These are phyloP conservation scores for Chitala chitala DNA, from an alignment of 2,113 vertebrate genomes.

Conservation along the genomic window DNA sequence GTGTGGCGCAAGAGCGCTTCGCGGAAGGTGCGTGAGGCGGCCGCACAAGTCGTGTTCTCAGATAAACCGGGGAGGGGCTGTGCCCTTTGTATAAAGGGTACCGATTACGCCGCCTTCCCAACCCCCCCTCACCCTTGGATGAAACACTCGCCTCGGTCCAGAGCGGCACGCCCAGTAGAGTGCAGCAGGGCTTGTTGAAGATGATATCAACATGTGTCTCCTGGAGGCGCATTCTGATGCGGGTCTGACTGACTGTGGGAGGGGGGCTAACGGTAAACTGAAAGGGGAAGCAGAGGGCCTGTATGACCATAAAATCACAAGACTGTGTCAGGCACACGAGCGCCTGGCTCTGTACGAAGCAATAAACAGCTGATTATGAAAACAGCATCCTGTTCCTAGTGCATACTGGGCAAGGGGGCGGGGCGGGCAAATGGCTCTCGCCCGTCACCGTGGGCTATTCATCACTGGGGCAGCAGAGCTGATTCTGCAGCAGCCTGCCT, in stretches of 20 bases:
- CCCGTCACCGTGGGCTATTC: slow-evolving; percentile 36
- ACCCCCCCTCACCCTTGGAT: too few species aligned
- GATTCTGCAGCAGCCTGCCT: slow-evolving; percentile 30
- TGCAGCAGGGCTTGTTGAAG: slow-evolving; percentile 50
- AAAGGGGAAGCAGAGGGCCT: slow-evolving; percentile 24
- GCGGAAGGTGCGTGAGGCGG: too few species aligned
- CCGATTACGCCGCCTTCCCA: too few species aligned
- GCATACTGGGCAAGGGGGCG: slow-evolving; percentile 36
- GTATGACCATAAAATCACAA: slow-evolving; percentile 32
- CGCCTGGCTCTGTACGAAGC: slow-evolving; percentile 14
- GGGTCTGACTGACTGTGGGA: slow-evolving; percentile 45
- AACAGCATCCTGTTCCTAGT: slow-evolving; percentile 38
- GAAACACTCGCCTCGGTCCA: too few species aligned
- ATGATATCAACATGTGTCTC: slow-evolving; percentile 55
- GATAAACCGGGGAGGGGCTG: too few species aligned
- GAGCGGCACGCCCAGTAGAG: too few species aligned
- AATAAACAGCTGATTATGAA: slow-evolving; percentile 43
- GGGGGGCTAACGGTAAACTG: slow-evolving; percentile 32
- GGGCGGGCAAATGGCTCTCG: slow-evolving; percentile 18
- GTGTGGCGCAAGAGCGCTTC: too few species aligned
- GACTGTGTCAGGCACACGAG: slow-evolving; percentile 32
- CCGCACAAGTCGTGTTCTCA: too few species aligned
- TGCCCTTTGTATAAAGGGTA: too few species aligned
- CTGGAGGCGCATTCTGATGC: slow-evolving; percentile 50
- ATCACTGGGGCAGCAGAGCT: slow-evolving; percentile 39